Evolutionary conservation across 2,888 invertebrate species (phyloP).

Genomic region (Lithophane socia): DNA sequence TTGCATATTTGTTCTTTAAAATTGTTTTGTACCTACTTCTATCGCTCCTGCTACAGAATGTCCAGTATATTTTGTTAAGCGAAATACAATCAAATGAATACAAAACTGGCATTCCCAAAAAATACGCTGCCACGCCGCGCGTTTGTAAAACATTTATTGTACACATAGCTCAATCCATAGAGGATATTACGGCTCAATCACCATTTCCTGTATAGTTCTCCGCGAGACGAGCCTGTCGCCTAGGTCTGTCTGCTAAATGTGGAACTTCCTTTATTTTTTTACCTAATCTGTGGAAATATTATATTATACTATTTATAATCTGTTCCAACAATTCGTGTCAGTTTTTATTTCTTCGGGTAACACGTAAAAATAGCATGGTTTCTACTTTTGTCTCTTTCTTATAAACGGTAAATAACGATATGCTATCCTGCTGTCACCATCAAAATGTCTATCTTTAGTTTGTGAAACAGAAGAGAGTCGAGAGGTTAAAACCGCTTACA

Average conservation of each 20-base stretch:
- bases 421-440: constrained; percentile 54
- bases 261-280: constrained; percentile 2
- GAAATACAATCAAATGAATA: too few species aligned
- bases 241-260: neutral
- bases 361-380: constrained; percentile 4
- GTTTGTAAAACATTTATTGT: too few species aligned
- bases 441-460: constrained; percentile 33
- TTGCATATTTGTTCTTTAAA: too few species aligned
- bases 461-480: constrained; percentile 44
- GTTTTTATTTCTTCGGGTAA: constrained; percentile 28
- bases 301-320: constrained; percentile 16
- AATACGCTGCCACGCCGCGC: too few species aligned
- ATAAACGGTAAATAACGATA: neutral
- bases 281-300: neutral
- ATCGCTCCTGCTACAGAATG: neutral
- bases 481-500: constrained; percentile 61
- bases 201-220: too few species aligned
- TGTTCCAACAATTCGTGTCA: constrained; percentile 4
- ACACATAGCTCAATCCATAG: too few species aligned
- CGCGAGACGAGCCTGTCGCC: neutral
- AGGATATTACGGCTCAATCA: too few species aligned
- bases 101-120: too few species aligned
- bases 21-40: neutral
- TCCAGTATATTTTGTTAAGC: neutral
- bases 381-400: constrained; percentile 42